Base-by-base conservation (phyloP, 2,113 vertebrate species). In the Malurus melanocephalus region DNA sequence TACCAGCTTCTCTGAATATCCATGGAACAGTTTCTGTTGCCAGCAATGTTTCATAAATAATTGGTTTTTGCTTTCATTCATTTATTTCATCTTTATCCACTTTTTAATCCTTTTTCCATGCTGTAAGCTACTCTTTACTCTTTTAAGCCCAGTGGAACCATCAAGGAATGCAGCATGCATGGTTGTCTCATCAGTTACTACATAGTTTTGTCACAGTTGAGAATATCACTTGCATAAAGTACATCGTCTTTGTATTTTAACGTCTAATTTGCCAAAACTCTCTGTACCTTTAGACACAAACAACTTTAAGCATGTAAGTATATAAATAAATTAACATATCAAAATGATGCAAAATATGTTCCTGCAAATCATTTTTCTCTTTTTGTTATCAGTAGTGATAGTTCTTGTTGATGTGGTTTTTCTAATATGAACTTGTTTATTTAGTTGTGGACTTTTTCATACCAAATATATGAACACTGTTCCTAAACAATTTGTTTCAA, bases 351-450 rank as follows among this genome's bases (percentile, higher is more conserved):
- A 73, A 68, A 69, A 26, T 45, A 10, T n/a, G 2, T 69, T 81
- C 23, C 10, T 69, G 32, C 5, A 57, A 52, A 51, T 15, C 2
- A 3, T 26, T 26, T 35, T 62, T 61, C 35, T 33, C 2, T 53
- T 28, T 66, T 59, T 61, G 1, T 5, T 61, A 33, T 46, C 10
- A 38, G 15, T 51, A 49, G 49, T 38, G 12, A 16, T 27, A 64
- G 13, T 13, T 26, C 7, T 4, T 52, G 1, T 0, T 48, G 24
- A 0, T 12, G 2, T 0, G 27, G 13, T n/a, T 4, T 10, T 66
- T 24, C 6, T 48, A 13, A 13, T 53, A 42, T 13, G 6, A 10
- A 48, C 0, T 38, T 72, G 10, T 51, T 13, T 45, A 6, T n/a
- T 42, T 45, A 5, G 1, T 17, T 52, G 16, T n/a, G 22, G 22